Base-by-base conservation (phyloP, 2,797 vertebrate genomes). In the Sphenodon punctatus region DNA sequence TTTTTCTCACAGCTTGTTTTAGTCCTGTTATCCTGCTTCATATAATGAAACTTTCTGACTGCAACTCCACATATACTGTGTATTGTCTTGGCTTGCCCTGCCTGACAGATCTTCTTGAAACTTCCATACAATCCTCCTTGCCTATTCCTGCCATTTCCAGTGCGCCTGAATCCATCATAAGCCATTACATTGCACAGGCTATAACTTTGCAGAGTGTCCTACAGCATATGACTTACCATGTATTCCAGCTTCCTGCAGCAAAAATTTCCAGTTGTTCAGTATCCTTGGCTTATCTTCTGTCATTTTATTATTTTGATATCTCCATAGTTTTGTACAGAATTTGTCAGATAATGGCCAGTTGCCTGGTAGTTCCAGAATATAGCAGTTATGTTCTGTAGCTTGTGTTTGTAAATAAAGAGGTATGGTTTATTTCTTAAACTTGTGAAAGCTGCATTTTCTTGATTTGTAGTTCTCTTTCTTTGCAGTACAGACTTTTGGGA, bases 381-480 rank as follows among this genome's bases (percentile, higher is more conserved):
- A 27, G 71, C 67, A 59, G 83, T 13, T 65, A 19, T 75, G 72
- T 46, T 79, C n/a, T n/a, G n/a, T n/a, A 84, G 85, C 43, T 74
- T 94, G 91, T 91, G 92, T 87, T 81, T 96, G 95, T 96, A 96
- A 96, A 96, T 96, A 96, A 96, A 96, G 93, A 91, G 42, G 39
- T 81, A 74, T 84, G 90, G 92, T 94, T 92, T 88, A 49, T 95
- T 95, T 96, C 92, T 80, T 94, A 91, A 76, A 78, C 46, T 5
- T 46, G 3, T 1, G 64, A 72, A 32, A 30, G 81, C 32, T 76
- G 78, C 61, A 64, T 77, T 67, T 85, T 79, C 55, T 1, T 48
- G 6, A 0, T 51, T 32, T 27, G 0, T 19, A 3, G 3, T 41
- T 2, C 6, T 61, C 12, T 16, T 45, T 53, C 34, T 68, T 49